Evolutionary conservation across 2,888 invertebrate species (phyloP).

Genomic region (Polyploca ridens): DNA sequence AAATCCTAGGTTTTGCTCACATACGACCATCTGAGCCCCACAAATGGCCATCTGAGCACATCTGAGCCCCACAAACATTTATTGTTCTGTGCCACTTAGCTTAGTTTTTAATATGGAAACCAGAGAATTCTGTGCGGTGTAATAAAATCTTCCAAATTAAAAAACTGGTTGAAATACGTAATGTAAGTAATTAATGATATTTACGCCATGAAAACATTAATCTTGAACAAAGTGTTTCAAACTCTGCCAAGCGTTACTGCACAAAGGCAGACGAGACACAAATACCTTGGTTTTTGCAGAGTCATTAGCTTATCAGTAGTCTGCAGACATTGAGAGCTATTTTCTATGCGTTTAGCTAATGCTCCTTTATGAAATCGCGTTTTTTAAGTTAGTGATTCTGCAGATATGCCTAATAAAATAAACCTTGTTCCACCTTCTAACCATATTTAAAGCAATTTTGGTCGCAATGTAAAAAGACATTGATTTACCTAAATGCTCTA

Average conservation of each 20-base stretch:
- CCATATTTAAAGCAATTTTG: constrained; percentile 10
- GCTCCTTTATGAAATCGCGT: neutral
- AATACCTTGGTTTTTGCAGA: constrained; percentile 1
- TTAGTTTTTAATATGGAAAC: too few relatives aligned
- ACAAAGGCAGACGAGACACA: neutral
- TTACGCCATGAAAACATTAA: neutral
- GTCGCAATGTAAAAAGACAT: constrained; percentile 12
- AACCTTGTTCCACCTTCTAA: constrained; percentile 2
- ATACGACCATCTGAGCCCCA: too few relatives aligned
- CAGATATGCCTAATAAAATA: neutral
- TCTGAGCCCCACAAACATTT: too few relatives aligned
- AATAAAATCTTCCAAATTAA: neutral
- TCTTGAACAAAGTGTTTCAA: neutral
- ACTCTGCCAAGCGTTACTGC: neutral
- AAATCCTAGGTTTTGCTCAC: too few relatives aligned
- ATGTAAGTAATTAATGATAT: neutral
- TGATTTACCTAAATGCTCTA: neutral
- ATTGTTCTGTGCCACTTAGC: too few relatives aligned
- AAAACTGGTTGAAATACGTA: neutral
- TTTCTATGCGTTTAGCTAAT: neutral
- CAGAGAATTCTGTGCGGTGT: neutral
- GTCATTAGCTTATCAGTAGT: neutral
- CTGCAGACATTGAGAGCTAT: neutral
- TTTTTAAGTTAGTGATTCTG: neutral
- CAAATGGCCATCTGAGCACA: too few relatives aligned